These are phyloP conservation scores for Pachypsylla venusta DNA, from an alignment of 1,140 invertebrate species.

Conservation along the genomic window DNA sequence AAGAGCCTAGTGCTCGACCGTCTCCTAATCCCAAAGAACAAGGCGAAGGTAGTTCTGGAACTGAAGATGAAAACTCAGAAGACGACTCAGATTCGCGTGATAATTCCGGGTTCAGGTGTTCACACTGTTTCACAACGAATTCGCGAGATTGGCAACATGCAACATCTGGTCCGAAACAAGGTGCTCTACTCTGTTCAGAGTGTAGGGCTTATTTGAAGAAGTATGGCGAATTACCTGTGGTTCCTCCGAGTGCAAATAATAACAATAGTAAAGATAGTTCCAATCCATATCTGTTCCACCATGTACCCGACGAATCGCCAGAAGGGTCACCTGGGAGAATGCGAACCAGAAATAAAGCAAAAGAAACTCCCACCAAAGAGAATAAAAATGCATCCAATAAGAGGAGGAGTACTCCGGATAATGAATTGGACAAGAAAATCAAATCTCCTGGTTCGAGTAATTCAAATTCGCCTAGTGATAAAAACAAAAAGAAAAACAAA, in stretches of 20 bases:
- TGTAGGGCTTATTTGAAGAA: constrained; percentile 70
- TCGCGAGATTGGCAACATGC: constrained; percentile 60
- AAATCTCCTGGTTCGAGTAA: constrained; percentile 35
- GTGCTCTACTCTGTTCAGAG: constrained; percentile 59
- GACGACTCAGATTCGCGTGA: constrained; percentile 83
- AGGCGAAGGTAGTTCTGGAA: constrained; percentile 61
- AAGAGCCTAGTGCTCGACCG: constrained; percentile 32
- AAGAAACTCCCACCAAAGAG: constrained; percentile 46
- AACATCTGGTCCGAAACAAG: constrained; percentile 46
- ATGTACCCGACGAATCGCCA: constrained; percentile 52
- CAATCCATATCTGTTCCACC: constrained; percentile 51
- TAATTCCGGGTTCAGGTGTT: constrained; percentile 33
- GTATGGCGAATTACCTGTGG: constrained; percentile 57
- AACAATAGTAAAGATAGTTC: constrained; percentile 19
- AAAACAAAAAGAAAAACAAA: constrained; percentile 31
- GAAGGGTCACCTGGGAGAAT: constrained; percentile 70
- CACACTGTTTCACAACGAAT: constrained; percentile 41
- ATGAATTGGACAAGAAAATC: constrained; percentile 33
- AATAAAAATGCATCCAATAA: constrained; percentile 30
- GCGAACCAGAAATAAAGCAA: constrained; percentile 70
- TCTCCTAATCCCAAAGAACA: constrained; percentile 29
- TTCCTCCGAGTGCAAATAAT: constrained; percentile 26
- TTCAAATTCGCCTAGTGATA: constrained; percentile 32
- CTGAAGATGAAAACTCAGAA: constrained; percentile 85
- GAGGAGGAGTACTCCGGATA: constrained; percentile 31